Evolutionary conservation across 2,797 vertebrate species (phyloP).

Genomic region (Tapera naevia): DNA sequence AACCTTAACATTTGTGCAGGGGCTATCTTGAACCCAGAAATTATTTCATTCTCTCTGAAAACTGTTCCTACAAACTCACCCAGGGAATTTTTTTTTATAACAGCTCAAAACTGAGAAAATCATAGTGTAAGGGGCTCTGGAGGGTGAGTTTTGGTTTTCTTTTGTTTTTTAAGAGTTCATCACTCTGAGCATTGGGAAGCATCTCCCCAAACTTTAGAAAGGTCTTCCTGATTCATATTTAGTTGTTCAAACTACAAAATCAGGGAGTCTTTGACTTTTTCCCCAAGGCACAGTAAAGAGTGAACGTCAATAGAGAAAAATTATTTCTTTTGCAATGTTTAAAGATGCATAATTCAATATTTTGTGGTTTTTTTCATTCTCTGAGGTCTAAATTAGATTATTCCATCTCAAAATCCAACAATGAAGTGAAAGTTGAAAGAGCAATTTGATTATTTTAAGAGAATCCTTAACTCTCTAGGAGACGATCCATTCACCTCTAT

Average conservation of each 20-base stretch:
- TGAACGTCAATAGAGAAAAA: conserved; percentile 25
- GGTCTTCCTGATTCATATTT: background rate
- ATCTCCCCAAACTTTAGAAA: background rate
- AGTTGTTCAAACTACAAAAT: conserved; percentile 32
- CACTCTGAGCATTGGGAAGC: background rate
- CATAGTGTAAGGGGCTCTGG: background rate
- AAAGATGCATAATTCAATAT: background rate
- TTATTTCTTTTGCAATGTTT: conserved; percentile 19
- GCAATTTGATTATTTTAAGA: conserved; percentile 29
- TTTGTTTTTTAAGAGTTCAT: background rate
- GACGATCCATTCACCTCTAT: background rate
- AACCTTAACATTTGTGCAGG: background rate
- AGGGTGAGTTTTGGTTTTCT: background rate
- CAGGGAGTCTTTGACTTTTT: conserved; percentile 23
- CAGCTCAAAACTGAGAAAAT: background rate
- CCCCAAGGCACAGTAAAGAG: conserved; percentile 30
- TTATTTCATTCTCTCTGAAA: background rate
- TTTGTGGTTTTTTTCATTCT: background rate
- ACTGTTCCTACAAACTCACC: background rate
- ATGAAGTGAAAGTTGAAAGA: conserved; percentile 17
- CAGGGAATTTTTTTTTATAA: background rate
- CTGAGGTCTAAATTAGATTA: background rate
- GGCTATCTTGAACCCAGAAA: background rate
- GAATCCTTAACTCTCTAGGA: background rate
- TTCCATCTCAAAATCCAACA: conserved; percentile 44